Percentiles rank a stretch among this genome's conserved stretches.
Evolutionary conservation across 2,797 vertebrate species (phyloP).

Genomic region (Hafferia zeledoni): DNA sequence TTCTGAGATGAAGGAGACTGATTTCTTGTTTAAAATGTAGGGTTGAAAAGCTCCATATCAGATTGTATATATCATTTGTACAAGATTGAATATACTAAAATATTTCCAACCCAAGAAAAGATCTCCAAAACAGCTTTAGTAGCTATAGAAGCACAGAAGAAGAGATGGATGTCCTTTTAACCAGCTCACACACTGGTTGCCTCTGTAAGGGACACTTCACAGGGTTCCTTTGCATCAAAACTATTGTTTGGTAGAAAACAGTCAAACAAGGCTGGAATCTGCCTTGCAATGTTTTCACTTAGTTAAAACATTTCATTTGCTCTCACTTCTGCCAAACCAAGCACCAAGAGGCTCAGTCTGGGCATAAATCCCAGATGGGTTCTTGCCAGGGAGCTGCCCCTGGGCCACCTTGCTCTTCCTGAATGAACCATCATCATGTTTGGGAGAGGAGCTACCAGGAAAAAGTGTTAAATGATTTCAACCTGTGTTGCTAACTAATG

Average conservation of each 20-base stretch:
- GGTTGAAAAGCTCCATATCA: not conserved
- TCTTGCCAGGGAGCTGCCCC: not conserved
- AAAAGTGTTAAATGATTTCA: not conserved
- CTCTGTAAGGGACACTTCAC: not conserved
- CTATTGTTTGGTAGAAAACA: not conserved
- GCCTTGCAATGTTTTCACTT: not conserved
- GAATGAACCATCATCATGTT: not conserved
- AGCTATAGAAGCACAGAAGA: not conserved
- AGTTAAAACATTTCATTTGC: not conserved
- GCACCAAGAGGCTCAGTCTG: not conserved
- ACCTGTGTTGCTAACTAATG: not conserved
- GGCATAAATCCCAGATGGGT: not conserved
- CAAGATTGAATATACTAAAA: not conserved
- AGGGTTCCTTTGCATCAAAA: not conserved
- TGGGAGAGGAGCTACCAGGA: not conserved
- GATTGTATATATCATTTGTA: not conserved
- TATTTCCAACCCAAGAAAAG: not conserved
- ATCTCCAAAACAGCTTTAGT: not conserved
- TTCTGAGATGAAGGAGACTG: not conserved
- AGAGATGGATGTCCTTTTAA: not conserved
- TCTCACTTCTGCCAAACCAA: not conserved
- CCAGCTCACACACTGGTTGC: not conserved
- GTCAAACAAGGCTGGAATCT: not conserved
- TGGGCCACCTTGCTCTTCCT: not conserved
- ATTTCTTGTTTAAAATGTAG: not conserved